These are phyloP conservation scores for Stichodactyla mertensii DNA, from an alignment of 64 coral and sea anemone species.

Conservation along the genomic window DNA sequence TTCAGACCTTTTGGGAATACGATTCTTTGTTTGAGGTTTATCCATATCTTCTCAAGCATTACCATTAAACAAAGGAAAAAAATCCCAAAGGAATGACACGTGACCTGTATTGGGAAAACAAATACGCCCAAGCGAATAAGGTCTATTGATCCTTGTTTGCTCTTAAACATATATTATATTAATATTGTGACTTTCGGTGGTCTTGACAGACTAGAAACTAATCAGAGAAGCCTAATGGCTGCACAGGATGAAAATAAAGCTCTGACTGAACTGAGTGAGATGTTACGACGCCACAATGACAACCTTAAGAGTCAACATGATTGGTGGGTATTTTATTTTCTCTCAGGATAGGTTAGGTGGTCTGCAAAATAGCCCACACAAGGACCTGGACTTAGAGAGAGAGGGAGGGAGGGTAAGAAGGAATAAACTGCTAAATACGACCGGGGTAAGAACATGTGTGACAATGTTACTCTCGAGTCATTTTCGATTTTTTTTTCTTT, in stretches of 20 bases:
- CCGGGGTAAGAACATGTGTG: no score
- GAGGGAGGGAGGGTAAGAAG: neutral
- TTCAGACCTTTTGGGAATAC: no score
- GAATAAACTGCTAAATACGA: no score
- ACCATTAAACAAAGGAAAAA: no score
- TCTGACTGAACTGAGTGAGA: conserved; percentile 87
- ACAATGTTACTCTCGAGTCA: neutral
- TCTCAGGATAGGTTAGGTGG: no score
- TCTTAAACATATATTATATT: no score
- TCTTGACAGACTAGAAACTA: conserved; percentile 69
- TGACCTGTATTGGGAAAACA: no score
- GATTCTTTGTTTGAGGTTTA: no score
- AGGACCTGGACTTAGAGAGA: neutral
- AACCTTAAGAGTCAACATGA: conserved; percentile 97
- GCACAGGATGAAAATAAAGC: conserved; percentile 89
- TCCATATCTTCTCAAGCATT: no score
- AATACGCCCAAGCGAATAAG: no score
- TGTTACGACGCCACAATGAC: conserved; percentile 90
- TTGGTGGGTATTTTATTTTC: conserved; percentile 37
- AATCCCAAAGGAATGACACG: no score
- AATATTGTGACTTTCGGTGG: neutral
- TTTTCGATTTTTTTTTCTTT: neutral
- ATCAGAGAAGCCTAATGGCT: conserved; percentile 73
- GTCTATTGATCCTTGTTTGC: no score
- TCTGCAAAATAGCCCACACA: neutral